phyloP scores from a whole-genome alignment of 92 coral and sea anemone genomes.

The Umimayanthus chanpuru region DNA sequence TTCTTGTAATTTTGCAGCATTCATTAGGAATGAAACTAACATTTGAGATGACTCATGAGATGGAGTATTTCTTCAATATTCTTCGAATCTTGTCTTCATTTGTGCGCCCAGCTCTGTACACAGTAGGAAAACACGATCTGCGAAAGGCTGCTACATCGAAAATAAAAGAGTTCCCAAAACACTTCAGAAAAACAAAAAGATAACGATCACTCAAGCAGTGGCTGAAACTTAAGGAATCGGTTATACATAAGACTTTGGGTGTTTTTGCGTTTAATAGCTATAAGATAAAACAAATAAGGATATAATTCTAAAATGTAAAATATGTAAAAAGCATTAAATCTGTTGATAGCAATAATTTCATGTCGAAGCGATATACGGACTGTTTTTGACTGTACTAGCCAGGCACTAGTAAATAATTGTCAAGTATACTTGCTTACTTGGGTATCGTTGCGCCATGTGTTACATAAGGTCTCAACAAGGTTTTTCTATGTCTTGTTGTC shows the following conservation, averaged over 20 bases:
- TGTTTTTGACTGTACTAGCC: too few species aligned
- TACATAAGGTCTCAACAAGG: too few species aligned
- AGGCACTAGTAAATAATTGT: too few species aligned
- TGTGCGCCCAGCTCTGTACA: slow-evolving; percentile 29
- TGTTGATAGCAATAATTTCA: too few species aligned
- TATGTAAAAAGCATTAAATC: too few species aligned
- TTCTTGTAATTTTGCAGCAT: slow-evolving; percentile 19
- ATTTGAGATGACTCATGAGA: slow-evolving; percentile 11
- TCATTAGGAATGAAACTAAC: slow-evolving; percentile 12
- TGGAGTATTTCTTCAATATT: slow-evolving; percentile 3
- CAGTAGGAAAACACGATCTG: slow-evolving; percentile 35
- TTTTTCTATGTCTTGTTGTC: too few species aligned
- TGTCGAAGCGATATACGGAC: too few species aligned
- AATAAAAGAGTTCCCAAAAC: not conserved
- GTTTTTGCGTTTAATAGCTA: not conserved
- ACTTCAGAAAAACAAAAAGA: not conserved
- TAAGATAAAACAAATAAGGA: too few species aligned
- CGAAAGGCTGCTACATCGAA: slow-evolving; percentile 5
- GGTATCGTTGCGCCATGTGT: too few species aligned
- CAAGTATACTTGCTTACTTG: too few species aligned
- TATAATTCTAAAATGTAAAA: too few species aligned
- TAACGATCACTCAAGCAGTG: not conserved
- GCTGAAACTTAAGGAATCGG: not conserved
- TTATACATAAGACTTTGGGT: not conserved
- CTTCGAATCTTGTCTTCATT: slow-evolving; percentile 43